These are phyloP conservation scores for Ophioderma brevispina DNA, from an alignment of 35 echinoderm and acorn worm species.

Conservation along the genomic window DNA sequence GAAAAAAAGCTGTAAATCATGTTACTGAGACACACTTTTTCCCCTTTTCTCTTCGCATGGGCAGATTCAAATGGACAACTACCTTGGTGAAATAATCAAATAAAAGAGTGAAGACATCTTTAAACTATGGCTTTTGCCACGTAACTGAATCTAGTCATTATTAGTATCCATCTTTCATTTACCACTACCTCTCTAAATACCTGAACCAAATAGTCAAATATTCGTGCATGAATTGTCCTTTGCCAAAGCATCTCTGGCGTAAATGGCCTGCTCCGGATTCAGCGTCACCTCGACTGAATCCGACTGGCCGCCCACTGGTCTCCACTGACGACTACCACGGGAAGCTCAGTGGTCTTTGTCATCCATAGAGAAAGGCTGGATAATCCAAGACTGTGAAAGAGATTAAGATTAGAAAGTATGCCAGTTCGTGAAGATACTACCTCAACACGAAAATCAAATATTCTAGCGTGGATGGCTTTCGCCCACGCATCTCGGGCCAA, in stretches of 20 bases:
- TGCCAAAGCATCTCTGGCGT: constrained; percentile 89
- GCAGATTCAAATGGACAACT: no score
- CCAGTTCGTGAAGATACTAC: constrained; percentile 14
- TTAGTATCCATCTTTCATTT: neutral
- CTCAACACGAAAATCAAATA: constrained; percentile 91
- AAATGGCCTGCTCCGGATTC: constrained; percentile 82
- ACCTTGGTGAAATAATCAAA: neutral
- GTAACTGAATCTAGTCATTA: neutral
- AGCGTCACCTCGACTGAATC: constrained; percentile 88
- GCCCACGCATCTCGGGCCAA: constrained; percentile 89
- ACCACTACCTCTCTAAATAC: constrained; percentile 11
- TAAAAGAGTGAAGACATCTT: neutral
- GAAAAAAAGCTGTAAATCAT: no score
- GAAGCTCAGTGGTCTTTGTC: constrained; percentile 41
- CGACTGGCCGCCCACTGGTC: constrained; percentile 86
- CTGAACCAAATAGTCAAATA: constrained; percentile 92
- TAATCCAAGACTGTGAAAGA: constrained; percentile 83
- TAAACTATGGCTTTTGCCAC: neutral
- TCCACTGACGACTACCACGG: constrained; percentile 95
- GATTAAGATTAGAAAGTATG: neutral
- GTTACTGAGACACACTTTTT: no score
- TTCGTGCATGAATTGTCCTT: constrained; percentile 85
- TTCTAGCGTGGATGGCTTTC: constrained; percentile 87
- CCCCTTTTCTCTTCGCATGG: no score
- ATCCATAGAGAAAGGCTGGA: constrained; percentile 74